Evolutionary conservation across 2,113 vertebrate species (phyloP), one percentile per base, ranked within the genome.

Genomic region (Protomyctophum bolini): DNA sequence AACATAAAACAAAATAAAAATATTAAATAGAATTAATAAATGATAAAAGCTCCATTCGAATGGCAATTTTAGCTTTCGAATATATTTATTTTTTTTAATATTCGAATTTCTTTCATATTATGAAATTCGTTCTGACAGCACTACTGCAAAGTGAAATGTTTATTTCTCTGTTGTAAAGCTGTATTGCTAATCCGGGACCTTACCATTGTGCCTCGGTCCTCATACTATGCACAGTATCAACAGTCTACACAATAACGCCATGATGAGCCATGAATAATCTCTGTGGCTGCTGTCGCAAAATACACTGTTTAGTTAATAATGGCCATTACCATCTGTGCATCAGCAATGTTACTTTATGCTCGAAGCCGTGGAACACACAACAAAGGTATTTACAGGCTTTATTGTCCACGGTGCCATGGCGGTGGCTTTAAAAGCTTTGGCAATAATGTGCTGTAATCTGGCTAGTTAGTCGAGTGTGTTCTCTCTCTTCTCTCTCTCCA

Each of bases 371-470:
- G 58, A 81, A 72, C 70, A 68, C 59, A 70, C 61, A 77, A 78
- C 52, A 76, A 70, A 8, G 1, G 54, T 63, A 63, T 80, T 66
- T 70, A 63, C 6, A 14, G 56, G 64, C 63, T 71, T 77, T 75
- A 81, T 73, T 79, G 74, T 68, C 2, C 10, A 6, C 59, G 1
- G 29, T 62, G 72, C 62, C 73, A 67, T 65, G 58, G 58, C 75
- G 73, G 79, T 64, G 76, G 74, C 75, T 88, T 86, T 83, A 68
- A 82, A 84, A 75, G 75, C 71, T 41, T 72, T 60, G 64, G 65
- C 70, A 89, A 87, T 83, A 83, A 81, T 41, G 33, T 41, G 33
- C 85, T 80, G 82, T 86, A 80, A 90, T 91, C 85, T 80, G 63
- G 51, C 58, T 71, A 63, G 70, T 77, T 78, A 74, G 80, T 87